These are phyloP conservation scores for Noturus placidus DNA, from an alignment of 2,113 vertebrate species.

Conservation along the genomic window DNA sequence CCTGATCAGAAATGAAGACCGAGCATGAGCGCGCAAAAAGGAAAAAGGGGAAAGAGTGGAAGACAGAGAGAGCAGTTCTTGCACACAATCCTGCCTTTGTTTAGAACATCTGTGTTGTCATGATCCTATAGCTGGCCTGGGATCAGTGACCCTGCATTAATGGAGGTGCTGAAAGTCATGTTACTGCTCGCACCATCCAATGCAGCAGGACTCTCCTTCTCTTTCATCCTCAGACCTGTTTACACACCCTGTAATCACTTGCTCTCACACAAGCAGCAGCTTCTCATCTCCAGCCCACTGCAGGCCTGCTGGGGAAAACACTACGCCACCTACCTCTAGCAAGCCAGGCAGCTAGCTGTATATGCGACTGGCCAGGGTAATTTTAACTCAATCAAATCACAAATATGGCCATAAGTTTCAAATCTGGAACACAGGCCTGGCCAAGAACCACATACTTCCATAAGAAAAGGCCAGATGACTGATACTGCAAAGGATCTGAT, in stretches of 20 bases:
- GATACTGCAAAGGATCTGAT: not conserved
- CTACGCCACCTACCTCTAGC: not conserved
- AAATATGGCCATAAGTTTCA: too few relatives aligned
- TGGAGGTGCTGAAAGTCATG: slow-evolving; percentile 50
- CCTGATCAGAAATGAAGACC: slow-evolving; percentile 11
- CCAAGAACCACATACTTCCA: not conserved
- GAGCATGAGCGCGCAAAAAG: not conserved
- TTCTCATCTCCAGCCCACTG: slow-evolving; percentile 17
- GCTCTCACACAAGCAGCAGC: not conserved
- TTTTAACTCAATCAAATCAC: not conserved
- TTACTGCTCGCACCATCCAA: slow-evolving; percentile 34
- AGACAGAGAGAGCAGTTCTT: slow-evolving; percentile 30
- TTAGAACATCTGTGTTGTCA: slow-evolving; percentile 57
- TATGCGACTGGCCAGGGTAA: not conserved
- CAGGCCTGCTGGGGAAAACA: not conserved
- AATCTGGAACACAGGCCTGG: not conserved
- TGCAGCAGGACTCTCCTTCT: slow-evolving; percentile 2
- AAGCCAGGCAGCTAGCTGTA: not conserved
- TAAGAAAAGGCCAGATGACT: not conserved
- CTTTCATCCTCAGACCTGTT: slow-evolving; percentile 4
- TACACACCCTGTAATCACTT: slow-evolving; percentile 35
- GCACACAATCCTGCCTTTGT: slow-evolving; percentile 66
- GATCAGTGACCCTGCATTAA: slow-evolving; percentile 53
- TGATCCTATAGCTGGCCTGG: slow-evolving; percentile 41
- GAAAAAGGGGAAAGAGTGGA: slow-evolving; percentile 6